A percentile compares a stretch with the other conserved stretches of the same genome.
Conservation (phyloP, 2,113 vertebrate species). For the Felis chaus region DNA sequence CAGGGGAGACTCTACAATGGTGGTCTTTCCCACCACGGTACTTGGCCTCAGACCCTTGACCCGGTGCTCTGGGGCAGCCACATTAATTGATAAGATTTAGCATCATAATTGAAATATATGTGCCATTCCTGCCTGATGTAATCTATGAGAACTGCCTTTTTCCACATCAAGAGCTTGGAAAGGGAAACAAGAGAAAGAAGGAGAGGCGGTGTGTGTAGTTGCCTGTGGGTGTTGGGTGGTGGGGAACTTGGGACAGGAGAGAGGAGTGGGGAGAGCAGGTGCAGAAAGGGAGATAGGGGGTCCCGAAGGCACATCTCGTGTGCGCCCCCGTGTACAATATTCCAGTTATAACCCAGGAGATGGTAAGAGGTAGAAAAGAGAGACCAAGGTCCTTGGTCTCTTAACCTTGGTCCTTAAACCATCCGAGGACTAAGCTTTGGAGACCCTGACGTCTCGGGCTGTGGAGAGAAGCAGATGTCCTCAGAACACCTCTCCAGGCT, state of each 20-base stretch:
- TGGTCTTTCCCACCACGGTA: rapidly evolving
- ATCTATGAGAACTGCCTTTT: not conserved
- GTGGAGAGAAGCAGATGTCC: not conserved
- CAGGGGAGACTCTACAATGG: not conserved
- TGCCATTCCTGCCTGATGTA: not conserved
- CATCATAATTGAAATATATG: not conserved
- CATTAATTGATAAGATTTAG: not conserved
- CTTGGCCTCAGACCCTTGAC: not conserved
- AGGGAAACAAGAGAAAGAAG: not conserved
- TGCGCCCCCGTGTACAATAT: not conserved
- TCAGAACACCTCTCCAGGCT: no score
- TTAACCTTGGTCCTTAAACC: no score
- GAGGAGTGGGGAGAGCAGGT: not conserved
- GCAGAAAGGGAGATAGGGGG: not conserved
- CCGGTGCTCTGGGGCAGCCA: not conserved
- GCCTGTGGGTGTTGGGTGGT: not conserved
- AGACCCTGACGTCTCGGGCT: rapidly evolving
- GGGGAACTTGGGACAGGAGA: not conserved
- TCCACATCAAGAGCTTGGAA: not conserved
- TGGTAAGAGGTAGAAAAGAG: not conserved
- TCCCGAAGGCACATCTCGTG: not conserved
- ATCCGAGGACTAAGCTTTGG: rapidly evolving
- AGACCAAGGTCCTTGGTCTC: not conserved
- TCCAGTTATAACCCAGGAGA: not conserved
- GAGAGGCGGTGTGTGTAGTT: rapidly evolving